Conservation (phyloP, 2,113 vertebrate genomes). For the Monarcha castaneiventris region DNA sequence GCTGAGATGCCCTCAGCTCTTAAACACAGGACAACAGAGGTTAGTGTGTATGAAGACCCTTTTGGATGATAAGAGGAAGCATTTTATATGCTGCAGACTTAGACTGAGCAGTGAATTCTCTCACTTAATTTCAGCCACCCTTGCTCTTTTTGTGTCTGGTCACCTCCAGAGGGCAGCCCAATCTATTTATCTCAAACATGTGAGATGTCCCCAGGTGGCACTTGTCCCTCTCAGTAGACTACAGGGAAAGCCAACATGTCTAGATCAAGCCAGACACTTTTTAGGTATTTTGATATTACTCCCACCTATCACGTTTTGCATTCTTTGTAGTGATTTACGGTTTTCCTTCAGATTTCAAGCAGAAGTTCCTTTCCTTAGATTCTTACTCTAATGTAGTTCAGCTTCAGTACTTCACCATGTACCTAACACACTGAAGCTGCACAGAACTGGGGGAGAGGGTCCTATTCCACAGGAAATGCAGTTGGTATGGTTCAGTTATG, state of each 20-base stretch:
- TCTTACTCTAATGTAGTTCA: not conserved
- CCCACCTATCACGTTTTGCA: not conserved
- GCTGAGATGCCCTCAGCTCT: not conserved
- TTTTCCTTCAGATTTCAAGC: not conserved
- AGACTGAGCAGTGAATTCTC: not conserved
- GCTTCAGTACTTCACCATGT: not conserved
- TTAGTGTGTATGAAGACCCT: not conserved
- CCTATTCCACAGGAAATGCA: not conserved
- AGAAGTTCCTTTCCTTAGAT: not conserved
- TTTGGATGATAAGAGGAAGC: not conserved
- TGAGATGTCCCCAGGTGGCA: not conserved
- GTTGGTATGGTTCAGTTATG: not conserved
- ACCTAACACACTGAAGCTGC: not conserved
- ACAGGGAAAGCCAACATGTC: not conserved
- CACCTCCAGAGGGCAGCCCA: not conserved
- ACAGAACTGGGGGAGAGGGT: not conserved
- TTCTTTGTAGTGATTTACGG: not conserved
- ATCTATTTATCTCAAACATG: not conserved
- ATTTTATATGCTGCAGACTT: not conserved
- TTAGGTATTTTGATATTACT: not conserved
- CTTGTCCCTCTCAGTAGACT: not conserved
- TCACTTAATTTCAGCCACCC: not conserved
- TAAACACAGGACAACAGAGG: not conserved
- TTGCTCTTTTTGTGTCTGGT: not conserved
- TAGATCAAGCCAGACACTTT: not conserved